Evolutionary conservation across 2,113 vertebrate species (phyloP).

Genomic region (Thamnophis sirtalis): DNA sequence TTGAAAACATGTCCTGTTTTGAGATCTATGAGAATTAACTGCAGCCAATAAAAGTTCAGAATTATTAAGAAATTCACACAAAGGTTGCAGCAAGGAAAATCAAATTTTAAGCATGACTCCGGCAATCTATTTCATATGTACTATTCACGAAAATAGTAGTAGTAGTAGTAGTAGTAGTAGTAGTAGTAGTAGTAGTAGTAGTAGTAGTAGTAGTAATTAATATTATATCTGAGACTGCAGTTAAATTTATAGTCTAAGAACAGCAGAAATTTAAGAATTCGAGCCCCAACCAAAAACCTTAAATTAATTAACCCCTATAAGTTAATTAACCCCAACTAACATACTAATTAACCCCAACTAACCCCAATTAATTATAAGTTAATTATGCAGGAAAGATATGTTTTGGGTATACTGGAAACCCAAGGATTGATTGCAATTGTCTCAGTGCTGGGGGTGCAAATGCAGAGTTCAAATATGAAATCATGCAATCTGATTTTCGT

Average conservation of each 20-base stretch:
- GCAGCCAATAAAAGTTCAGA: not conserved
- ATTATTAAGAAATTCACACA: not conserved
- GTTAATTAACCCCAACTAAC: not conserved
- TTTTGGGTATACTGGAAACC: not conserved
- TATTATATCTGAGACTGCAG: not conserved
- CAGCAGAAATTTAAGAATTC: not conserved
- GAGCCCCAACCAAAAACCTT: not conserved
- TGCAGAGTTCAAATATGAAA: not conserved
- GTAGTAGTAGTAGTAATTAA: not conserved
- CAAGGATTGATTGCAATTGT: not conserved
- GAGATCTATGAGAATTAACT: not conserved
- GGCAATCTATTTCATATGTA: not conserved
- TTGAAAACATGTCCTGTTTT: not conserved
- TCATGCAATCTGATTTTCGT: not conserved
- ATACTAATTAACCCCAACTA: not conserved
- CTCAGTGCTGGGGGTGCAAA: not conserved
- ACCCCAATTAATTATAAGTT: not conserved
- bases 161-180: too few species aligned
- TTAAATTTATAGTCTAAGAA: not conserved
- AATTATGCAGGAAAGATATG: not conserved
- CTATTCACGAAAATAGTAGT: not conserved
- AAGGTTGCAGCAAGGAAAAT: not conserved
- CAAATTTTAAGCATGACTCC: not conserved
- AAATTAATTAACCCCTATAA: not conserved
- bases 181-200: too few species aligned